A percentile compares a stretch with the other conserved stretches of the same genome.
These are phyloP conservation scores for Tympanoctomys barrerae DNA, from an alignment of 2,797 vertebrate genomes.

Conservation along the genomic window DNA sequence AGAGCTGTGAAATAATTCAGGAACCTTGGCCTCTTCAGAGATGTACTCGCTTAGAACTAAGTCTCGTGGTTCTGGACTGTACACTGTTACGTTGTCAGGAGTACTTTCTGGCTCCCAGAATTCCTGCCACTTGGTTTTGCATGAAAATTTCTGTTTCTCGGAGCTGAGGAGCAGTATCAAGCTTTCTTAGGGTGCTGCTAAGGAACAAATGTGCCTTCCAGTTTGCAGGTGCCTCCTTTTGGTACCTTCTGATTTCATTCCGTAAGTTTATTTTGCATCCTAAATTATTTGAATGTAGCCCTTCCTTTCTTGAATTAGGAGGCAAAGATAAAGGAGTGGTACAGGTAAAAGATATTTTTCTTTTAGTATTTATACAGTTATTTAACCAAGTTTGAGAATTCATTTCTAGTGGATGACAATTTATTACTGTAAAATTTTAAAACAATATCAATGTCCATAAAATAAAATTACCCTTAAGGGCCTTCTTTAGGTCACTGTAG, in stretches of 20 bases:
- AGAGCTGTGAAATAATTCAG: neutral
- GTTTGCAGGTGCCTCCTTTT: neutral
- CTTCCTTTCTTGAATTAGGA: conserved; percentile 46
- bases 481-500: conserved; percentile 62
- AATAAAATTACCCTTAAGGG: conserved; percentile 58
- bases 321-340: conserved; percentile 42
- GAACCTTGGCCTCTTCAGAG: neutral
- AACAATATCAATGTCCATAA: conserved; percentile 57
- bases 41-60: neutral
- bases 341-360: conserved; percentile 42
- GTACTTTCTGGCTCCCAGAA: neutral
- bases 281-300: conserved; percentile 4
- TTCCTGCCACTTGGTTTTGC: conserved; percentile 18
- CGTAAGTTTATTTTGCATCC: conserved; percentile 46
- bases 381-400: conserved; percentile 71
- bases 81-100: neutral
- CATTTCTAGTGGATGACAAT: conserved; percentile 66
- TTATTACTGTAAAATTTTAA: conserved; percentile 74
- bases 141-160: conserved; percentile 64
- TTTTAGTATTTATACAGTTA: conserved; percentile 65
- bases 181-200: conserved; percentile 79
- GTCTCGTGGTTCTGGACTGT: neutral
- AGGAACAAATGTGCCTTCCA: conserved; percentile 70
- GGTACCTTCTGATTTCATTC: conserved; percentile 41
- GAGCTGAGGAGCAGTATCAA: conserved; percentile 74